Evolutionary conservation across 2,113 vertebrate species (phyloP), one percentile per base, ranked within the genome.

Genomic region (Motacilla tschutschensis): DNA sequence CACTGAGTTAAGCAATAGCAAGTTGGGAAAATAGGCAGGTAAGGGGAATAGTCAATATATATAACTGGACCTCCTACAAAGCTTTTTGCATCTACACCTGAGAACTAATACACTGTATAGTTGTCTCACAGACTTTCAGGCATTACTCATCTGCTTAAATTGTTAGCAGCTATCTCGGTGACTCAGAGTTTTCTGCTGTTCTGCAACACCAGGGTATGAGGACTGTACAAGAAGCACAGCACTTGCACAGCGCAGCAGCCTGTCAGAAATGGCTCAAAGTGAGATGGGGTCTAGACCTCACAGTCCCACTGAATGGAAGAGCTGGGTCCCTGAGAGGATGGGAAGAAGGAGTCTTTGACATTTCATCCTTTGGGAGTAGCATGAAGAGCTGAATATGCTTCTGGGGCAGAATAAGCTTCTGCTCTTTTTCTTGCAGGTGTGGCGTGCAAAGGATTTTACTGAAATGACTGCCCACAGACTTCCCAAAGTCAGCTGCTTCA

Each of bases 171-270:
- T 55, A 51, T 26, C 47, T 76, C 20, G 22, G 53, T 77, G 76
- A 89, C 85, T 70, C 59, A 76, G 83, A 46, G 18, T 33, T 58
- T 79, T 85, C 43, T 73, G 18, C n/a, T 82, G n/a, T 25, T 92
- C 89, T 71, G 14, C 76, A 65, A 48, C 72, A 89, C 35, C 59
- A 65, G 40, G 29, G 9, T 69, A 13, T 2, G 5, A 73, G 43
- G 16, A 28, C 24, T 59, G 2, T 24, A 17, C 29, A 21, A 29
- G 26, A 40, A 60, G 41, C 15, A 43, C 38, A 82, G 46, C 18
- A 35, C 20, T 50, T 46, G 38, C 25, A 55, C 19, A 20, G 22
- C 2, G 1, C 26, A 58, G 24, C 47, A 81, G 24, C 46, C 47
- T 93, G 79, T 88, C 71, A 76, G 58, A 69, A 29, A 12, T 17